Conservation (phyloP, 2,888 invertebrate species). For the Macrostomum cliftonense region DNA sequence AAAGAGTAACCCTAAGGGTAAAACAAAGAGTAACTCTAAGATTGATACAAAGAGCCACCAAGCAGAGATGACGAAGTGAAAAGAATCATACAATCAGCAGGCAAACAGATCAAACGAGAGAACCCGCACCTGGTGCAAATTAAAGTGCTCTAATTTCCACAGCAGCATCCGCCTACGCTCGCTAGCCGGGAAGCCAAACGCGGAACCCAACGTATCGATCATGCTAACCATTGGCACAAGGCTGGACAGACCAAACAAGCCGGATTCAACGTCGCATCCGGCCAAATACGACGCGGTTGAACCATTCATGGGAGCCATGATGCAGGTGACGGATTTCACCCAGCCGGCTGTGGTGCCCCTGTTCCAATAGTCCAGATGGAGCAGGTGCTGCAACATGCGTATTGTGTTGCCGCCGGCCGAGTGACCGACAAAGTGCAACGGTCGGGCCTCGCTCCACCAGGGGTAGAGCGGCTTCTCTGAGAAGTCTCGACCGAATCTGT, state of each 20-base stretch:
- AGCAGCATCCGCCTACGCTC: too few relatives aligned
- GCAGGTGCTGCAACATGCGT: conserved; percentile 6
- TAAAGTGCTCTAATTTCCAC: too few relatives aligned
- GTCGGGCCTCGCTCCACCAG: conserved; percentile 5
- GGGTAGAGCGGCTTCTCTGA: not conserved
- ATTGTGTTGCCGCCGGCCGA: conserved; percentile 7
- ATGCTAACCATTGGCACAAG: too few relatives aligned
- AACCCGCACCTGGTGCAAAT: too few relatives aligned
- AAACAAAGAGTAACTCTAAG: too few relatives aligned
- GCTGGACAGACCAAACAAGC: not conserved
- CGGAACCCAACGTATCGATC: too few relatives aligned
- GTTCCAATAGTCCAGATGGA: conserved; percentile 4
- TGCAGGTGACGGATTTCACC: conserved; percentile 8
- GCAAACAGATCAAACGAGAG: too few relatives aligned
- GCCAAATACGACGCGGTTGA: conserved; percentile 4
- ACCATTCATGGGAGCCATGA: conserved; percentile 7
- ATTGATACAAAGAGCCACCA: too few relatives aligned
- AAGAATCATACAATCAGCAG: too few relatives aligned
- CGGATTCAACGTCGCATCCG: conserved; percentile 1
- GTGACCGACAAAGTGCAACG: conserved; percentile 8
- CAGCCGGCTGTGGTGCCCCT: conserved; percentile 4
- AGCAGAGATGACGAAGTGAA: too few relatives aligned
- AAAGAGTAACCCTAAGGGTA: too few relatives aligned
- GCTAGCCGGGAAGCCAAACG: too few relatives aligned
- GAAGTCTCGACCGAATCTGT: conserved; percentile 8